These are phyloP conservation scores for Celastrina argiolus DNA, from an alignment of 2,888 invertebrate genomes.

Conservation along the genomic window DNA sequence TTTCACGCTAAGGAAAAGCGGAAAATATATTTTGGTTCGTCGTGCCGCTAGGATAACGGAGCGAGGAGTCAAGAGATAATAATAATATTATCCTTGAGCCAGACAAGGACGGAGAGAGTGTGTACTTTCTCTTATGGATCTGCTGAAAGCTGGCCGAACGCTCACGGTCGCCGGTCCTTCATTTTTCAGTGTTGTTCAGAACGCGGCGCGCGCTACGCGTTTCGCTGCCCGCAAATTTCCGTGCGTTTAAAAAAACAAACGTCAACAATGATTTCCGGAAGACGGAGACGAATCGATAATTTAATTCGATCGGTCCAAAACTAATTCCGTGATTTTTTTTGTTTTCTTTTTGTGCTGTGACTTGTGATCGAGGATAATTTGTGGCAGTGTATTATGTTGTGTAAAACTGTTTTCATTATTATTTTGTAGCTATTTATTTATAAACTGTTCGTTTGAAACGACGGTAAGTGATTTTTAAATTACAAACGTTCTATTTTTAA, in stretches of 20 bases:
- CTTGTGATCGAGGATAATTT: not conserved
- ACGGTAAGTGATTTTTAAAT: slow-evolving; percentile 1
- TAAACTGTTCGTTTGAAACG: not conserved
- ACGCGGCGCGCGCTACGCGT: slow-evolving; percentile 34
- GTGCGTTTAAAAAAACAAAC: slow-evolving; percentile 27
- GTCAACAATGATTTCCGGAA: slow-evolving; percentile 21
- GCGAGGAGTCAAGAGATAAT: slow-evolving; percentile 37
- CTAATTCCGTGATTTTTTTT: not conserved
- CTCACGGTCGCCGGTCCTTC: slow-evolving; percentile 32
- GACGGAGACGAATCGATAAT: slow-evolving; percentile 10
- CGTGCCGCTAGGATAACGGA: slow-evolving; percentile 47
- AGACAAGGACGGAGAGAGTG: slow-evolving; percentile 46
- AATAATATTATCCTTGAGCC: slow-evolving; percentile 29
- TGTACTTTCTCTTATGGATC: slow-evolving; percentile 71
- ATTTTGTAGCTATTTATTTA: not conserved
- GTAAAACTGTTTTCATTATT: slow-evolving; percentile 8
- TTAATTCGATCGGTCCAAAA: not conserved
- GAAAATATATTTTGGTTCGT: slow-evolving; percentile 17
- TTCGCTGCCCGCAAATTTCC: slow-evolving; percentile 37
- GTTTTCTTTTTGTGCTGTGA: slow-evolving; percentile 9
- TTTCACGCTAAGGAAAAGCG: slow-evolving; percentile 13
- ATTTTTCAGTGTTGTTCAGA: slow-evolving; percentile 40
- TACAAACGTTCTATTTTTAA: not conserved
- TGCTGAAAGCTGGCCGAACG: slow-evolving; percentile 57
- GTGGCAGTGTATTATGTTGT: slow-evolving; percentile 9